Evolutionary conservation across 2,113 vertebrate species (phyloP).

Genomic region (Cynocephalus volans): DNA sequence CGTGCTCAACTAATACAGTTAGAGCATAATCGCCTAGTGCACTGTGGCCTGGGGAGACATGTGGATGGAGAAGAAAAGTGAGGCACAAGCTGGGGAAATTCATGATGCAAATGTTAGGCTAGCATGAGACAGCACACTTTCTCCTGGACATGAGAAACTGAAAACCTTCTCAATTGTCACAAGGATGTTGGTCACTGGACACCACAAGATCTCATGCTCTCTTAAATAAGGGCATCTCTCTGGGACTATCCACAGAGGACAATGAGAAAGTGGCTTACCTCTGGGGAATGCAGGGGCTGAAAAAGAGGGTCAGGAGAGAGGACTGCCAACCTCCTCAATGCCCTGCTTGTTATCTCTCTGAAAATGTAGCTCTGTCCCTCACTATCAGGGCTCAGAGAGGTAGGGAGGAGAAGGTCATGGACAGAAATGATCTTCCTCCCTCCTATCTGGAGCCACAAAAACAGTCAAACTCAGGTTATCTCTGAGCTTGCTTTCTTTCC

Average conservation of each 20-base stretch:
- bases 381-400: slow-evolving; percentile 57
- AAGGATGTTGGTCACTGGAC: background rate
- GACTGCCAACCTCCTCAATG: slow-evolving; percentile 66
- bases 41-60: background rate
- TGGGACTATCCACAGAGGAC: slow-evolving; percentile 20
- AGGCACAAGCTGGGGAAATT: background rate
- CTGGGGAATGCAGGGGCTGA: slow-evolving; percentile 34
- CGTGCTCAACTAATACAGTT: background rate
- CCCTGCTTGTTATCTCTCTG: slow-evolving; percentile 75
- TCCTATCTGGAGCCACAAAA: slow-evolving; percentile 64
- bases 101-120: background rate
- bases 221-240: slow-evolving; percentile 40
- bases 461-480: slow-evolving; percentile 68
- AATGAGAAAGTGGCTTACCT: slow-evolving; percentile 73
- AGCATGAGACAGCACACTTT: background rate
- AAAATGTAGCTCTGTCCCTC: slow-evolving; percentile 77
- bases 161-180: background rate
- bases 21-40: background rate
- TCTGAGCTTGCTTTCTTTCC: background rate
- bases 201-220: background rate
- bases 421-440: background rate
- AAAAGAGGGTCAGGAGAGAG: slow-evolving; percentile 34
- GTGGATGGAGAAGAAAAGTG: background rate
- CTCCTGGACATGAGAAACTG: background rate
- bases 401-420: slow-evolving; percentile 64